phyloP scores from a whole-genome alignment of 2,797 vertebrate genomes.

The Pachyuromys duprasi region DNA sequence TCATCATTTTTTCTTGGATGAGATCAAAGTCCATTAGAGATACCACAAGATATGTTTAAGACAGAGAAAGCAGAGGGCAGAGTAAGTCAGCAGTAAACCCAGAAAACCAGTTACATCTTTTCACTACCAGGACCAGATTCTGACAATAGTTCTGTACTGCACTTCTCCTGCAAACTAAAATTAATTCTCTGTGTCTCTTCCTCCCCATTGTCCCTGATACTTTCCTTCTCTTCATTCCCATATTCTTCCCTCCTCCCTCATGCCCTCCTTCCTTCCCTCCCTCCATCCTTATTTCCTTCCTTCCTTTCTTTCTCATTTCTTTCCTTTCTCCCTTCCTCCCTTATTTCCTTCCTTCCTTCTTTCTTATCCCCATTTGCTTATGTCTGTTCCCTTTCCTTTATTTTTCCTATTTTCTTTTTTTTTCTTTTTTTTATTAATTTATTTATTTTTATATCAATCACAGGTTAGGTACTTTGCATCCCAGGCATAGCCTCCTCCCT shows the following conservation, averaged over 20 bases:
- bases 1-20: conserved; percentile 32
- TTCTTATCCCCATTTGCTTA: background rate
- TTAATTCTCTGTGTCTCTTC: background rate
- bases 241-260: fast-evolving
- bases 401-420: no score
- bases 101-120: background rate
- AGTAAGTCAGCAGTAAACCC: background rate
- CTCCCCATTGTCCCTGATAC: fast-evolving
- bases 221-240: background rate
- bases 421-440: background rate
- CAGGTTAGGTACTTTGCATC: no score
- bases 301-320: fast-evolving
- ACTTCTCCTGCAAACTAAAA: background rate
- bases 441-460: no score
- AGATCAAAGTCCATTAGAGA: conserved; percentile 70
- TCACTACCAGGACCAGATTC: background rate
- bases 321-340: no score
- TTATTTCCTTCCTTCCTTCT: background rate
- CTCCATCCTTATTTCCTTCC: fast-evolving
- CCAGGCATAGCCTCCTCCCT: no score
- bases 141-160: background rate
- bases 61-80: conserved; percentile 15
- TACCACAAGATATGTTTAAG: background rate
- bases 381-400: background rate
- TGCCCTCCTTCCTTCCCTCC: fast-evolving